These are phyloP conservation scores for Oryctes rhinoceros DNA, from an alignment of 1,140 invertebrate species.

Conservation along the genomic window DNA sequence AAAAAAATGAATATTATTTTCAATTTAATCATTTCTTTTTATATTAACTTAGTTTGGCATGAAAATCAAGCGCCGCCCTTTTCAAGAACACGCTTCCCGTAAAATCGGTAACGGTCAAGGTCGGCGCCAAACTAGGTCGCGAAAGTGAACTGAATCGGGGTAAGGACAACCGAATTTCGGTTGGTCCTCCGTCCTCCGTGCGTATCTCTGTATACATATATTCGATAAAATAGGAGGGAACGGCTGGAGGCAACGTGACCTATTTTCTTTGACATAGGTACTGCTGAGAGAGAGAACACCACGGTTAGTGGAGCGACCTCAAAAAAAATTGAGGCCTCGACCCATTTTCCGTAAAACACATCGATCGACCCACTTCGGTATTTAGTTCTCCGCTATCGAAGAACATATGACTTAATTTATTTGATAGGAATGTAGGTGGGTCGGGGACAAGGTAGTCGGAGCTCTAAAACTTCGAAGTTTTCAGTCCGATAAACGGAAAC, in stretches of 20 bases:
- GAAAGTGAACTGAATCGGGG: conserved; percentile 30
- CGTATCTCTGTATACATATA: no score
- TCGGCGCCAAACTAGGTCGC: conserved; percentile 1
- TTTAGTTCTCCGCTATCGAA: background rate
- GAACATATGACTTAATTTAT: background rate
- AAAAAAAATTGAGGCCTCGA: conserved; percentile 28
- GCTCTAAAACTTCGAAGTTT: no score
- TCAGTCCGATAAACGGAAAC: no score
- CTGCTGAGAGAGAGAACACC: background rate
- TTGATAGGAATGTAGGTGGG: background rate
- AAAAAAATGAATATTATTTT: no score
- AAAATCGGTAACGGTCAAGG: conserved; percentile 1
- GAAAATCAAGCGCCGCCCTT: background rate
- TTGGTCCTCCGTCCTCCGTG: background rate
- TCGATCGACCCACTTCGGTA: conserved; percentile 2
- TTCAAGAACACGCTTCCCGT: background rate
- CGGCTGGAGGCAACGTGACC: background rate
- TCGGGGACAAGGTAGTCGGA: no score
- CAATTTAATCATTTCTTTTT: no score
- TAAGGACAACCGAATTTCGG: conserved; percentile 25
- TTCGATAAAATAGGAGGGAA: background rate
- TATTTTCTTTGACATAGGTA: conserved; percentile 9
- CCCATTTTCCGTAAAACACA: conserved; percentile 16
- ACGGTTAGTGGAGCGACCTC: conserved; percentile 11
- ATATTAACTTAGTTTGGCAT: no score